phyloP scores from a whole-genome alignment of 2,113 vertebrate genomes.

The Tupaia tana region DNA sequence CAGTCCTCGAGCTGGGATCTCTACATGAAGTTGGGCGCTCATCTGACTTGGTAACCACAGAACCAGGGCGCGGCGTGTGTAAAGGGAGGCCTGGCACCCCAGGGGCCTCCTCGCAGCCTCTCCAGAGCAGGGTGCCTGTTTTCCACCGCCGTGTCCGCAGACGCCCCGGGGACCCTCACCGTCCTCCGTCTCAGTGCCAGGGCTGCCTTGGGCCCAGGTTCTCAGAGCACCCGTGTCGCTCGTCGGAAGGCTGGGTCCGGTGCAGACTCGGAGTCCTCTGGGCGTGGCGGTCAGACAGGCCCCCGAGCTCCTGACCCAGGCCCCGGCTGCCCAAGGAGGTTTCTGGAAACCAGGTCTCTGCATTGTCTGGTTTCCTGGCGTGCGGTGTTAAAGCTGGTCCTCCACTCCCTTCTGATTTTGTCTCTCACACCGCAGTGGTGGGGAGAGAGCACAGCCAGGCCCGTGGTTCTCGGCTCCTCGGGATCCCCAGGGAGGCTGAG shows the following conservation, averaged over 20 bases:
- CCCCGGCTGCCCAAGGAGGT: too few relatives aligned
- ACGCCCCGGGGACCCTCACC: neutral
- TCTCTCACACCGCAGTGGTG: neutral
- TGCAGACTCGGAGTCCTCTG: neutral
- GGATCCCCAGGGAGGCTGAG: neutral
- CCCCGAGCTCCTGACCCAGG: too few relatives aligned
- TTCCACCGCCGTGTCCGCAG: too few relatives aligned
- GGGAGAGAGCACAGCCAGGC: neutral
- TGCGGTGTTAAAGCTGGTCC: neutral
- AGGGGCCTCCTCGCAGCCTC: accelerated
- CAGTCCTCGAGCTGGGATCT: neutral
- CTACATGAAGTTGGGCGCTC: neutral
- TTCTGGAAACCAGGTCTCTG: neutral
- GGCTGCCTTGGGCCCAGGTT: neutral
- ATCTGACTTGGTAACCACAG: neutral
- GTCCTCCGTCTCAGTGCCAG: accelerated
- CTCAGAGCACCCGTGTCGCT: neutral
- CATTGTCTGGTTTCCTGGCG: neutral
- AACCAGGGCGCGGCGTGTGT: too few relatives aligned
- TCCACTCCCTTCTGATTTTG: neutral
- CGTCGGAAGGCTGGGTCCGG: neutral
- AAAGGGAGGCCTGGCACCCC: neutral
- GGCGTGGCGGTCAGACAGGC: neutral
- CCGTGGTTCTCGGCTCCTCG: neutral
- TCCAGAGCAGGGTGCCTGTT: neutral